Evolutionary conservation across 2,797 vertebrate species (phyloP), one percentile per base, ranked within the genome.

Genomic region (Scyliorhinus canicula): DNA sequence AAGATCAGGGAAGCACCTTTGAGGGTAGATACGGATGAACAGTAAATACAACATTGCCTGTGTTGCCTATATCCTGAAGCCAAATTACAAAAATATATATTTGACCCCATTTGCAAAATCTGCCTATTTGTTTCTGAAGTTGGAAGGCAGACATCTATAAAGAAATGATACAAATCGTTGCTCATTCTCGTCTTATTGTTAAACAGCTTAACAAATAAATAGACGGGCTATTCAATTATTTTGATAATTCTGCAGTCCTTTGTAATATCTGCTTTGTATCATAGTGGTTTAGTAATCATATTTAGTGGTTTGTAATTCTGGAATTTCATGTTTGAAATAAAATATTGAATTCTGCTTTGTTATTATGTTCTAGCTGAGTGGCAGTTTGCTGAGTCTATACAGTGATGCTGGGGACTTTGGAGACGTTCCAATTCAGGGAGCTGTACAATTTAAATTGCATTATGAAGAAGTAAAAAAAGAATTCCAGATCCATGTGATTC

Each of bases 371-470:
- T 69, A 94, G 93, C 67, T 94, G 65, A 94, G 93, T 52, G 93
- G 93, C 14, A 94, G 93, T 71, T 94, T 94, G 19, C 31, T 44
- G 93, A 94, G 93, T 28, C 67, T 94, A 21, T 94, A 94, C 93
- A 94, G 93, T 19, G 47, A 94, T 52, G 65, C 93, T 94, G 93
- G 93, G 3, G 93, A 94, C 74, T 94, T 94, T 74, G 93, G 93
- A 94, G 47, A 94, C 21, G 47, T 94, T 71, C 65, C 31, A 71
- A 50, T 94, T 71, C 93, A 74, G 67, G 93, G 93, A 71, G 67
- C 67, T 35, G 31, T 74, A 69, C 93, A 74, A 71, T 94, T 94
- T 65, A 94, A 52, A 71, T 52, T 94, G 67, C 93, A 94, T 5
- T 94, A 74, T 71, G 93, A 94, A 71, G 93, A 94, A n/a, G 11